Base-by-base conservation (phyloP, 2,113 vertebrate genomes). In the Edolisoma coerulescens region DNA sequence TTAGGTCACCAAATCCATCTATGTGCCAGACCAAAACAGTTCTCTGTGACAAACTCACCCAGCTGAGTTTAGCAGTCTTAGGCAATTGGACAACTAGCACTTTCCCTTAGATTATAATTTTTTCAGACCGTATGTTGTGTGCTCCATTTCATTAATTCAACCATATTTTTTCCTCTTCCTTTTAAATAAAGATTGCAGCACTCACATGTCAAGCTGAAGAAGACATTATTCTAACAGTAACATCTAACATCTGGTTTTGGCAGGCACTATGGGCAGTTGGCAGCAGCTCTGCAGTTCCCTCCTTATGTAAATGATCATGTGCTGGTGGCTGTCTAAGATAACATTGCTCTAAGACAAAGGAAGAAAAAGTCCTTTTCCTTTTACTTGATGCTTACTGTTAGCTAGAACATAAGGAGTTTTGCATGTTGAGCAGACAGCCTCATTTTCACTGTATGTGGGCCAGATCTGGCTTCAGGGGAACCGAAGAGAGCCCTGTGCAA, bases 231-330 rank as follows among this genome's bases (percentile, higher is more conserved):
- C 90, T 94, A 92, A 90, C 54, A 88, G 90, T 93, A 96, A 94
- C 96, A 96, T 97, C 81, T 96, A 95, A 96, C 95, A 97, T 97
- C 95, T 98, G 94, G 63, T 96, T 97, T 94, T 92, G 96, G 95
- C 95, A 97, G 91, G 77, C 93, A 84, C 77, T 78, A 63, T 91
- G 92, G 93, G 95, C 83, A 96, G 90, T 92, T 98, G 95, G 97
- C 97, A 97, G 95, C 75, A 93, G 94, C 76, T 89, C 67, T 91
- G 70, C 67, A 7, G 44, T 97, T 97, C 91, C 91, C 95, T 96
- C 89, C 73, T 87, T 96, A 93, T 96, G 89, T 95, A 96, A 97
- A 92, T 97, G 91, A 96, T 96, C 84, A 24, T 84, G 59, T 91
- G 93, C 96, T 97, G 86, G 94, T 95, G 96, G 84, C 90, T 96